Conservation (phyloP, 2,113 vertebrate species). For the Gymnobelideus leadbeateri region DNA sequence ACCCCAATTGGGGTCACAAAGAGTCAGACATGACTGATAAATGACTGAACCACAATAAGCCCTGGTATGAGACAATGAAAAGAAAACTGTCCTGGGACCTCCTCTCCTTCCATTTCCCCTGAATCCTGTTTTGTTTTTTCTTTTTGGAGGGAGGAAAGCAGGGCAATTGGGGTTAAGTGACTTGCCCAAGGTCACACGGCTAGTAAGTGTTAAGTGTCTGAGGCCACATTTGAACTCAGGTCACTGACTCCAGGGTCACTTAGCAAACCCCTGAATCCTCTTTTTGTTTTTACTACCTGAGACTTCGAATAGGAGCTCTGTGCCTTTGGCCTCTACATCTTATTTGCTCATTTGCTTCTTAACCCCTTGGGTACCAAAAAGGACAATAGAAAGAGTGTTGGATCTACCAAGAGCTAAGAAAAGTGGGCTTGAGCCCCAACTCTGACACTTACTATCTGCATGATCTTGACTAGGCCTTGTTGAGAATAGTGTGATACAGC, state of each 20-base stretch:
- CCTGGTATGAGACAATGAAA: background rate
- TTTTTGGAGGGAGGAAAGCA: too few relatives aligned
- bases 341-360: background rate
- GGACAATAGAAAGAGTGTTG: background rate
- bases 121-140: background rate
- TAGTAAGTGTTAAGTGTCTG: too few relatives aligned
- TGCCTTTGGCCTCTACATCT: background rate
- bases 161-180: too few relatives aligned
- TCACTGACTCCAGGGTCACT: too few relatives aligned
- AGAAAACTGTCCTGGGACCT: background rate
- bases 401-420: background rate
- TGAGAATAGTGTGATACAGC: background rate
- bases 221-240: too few relatives aligned
- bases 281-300: background rate
- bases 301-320: background rate
- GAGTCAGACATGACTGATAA: background rate
- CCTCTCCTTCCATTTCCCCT: background rate
- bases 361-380: background rate
- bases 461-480: background rate
- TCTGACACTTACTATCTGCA: background rate
- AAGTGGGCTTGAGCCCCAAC: background rate
- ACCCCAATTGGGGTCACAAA: background rate
- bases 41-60: background rate
- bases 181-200: too few relatives aligned
- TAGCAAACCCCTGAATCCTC: too few relatives aligned